These are phyloP conservation scores for Spatulosminthurus flaviceps DNA, from an alignment of 2,888 invertebrate species.

Conservation along the genomic window DNA sequence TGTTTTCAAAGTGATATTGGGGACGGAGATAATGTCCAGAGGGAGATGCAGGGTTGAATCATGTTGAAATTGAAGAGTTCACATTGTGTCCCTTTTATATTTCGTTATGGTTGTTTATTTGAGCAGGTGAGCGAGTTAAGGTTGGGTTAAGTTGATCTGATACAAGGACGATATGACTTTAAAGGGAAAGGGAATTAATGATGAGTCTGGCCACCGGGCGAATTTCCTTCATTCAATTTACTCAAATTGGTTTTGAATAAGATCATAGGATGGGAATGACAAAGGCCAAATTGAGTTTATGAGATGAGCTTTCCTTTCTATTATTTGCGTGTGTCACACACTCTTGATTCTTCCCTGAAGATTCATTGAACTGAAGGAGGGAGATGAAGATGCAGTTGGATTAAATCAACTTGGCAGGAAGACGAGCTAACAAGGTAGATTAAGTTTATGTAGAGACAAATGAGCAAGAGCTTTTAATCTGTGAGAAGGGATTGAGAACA, in stretches of 20 bases:
- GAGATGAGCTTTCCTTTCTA: background rate
- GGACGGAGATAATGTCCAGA: background rate
- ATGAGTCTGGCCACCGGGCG: background rate
- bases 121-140: background rate
- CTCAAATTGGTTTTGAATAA: background rate
- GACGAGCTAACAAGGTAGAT: conserved; percentile 1
- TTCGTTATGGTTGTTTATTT: background rate
- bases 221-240: background rate
- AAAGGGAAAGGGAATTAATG: background rate
- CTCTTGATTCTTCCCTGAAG: too few relatives aligned
- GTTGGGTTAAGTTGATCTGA: background rate
- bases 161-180: background rate
- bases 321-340: too few relatives aligned
- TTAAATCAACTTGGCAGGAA: background rate
- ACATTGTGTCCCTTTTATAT: background rate
- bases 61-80: background rate
- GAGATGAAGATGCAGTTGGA: background rate
- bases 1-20: too few relatives aligned
- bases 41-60: background rate
- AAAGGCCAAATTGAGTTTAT: background rate
- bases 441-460: background rate
- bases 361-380: too few relatives aligned
- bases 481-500: background rate
- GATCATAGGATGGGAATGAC: conserved; percentile 7
- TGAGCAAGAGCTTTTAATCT: background rate